Base-by-base conservation (phyloP, 2,888 invertebrate species). In the Dynastes tityus region DNA sequence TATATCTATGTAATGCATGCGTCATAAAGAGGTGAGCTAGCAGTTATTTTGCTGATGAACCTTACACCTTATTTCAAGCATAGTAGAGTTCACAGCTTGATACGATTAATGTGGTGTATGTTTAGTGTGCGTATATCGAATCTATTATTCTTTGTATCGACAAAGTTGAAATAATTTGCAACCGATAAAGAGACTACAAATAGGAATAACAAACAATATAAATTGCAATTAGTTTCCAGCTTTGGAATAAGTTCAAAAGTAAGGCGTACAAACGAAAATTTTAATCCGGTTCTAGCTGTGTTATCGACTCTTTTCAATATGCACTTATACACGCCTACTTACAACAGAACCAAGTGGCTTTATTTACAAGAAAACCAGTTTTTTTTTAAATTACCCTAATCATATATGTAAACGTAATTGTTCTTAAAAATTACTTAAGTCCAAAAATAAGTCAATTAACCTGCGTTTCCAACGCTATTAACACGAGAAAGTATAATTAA, bases 391-490 rank as follows among this genome's bases (percentile, higher is more conserved):
- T 67, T 67, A 58, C 58, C 55, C 73, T 73, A 40, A 55, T 71
- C 55, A 74, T 61, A 29, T 45, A 74, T 40, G 61, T 74, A 58
- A 61, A 74, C 40, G 45, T 74, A 74, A 74, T 74, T 74, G 73
- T 74, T 61, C 61, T 58, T 45, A 74, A 74, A 74, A 74, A 74
- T 74, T 61, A 74, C 73, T 73, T 73, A 73, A 45, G 27, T 74
- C 58, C 73, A 74, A 74, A 74, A 74, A 74, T 74, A 74, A 61
- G 73, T 61, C 73, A 74, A 74, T 74, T 74, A 74, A 27, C 61
- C 55, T 27, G 45, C 61, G 49, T 74, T 74, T 74, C 13, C 27
- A 74, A 74, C 63, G 58, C 73, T 74, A 74, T 74, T 74, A 74
- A 40, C 22, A 45, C 61, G 45, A 61, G 73, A 74, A 74, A 74